Percentiles rank a stretch among this genome's conserved stretches.
Conservation (phyloP, 2,797 vertebrate species). For the Etheostoma perlongum region DNA sequence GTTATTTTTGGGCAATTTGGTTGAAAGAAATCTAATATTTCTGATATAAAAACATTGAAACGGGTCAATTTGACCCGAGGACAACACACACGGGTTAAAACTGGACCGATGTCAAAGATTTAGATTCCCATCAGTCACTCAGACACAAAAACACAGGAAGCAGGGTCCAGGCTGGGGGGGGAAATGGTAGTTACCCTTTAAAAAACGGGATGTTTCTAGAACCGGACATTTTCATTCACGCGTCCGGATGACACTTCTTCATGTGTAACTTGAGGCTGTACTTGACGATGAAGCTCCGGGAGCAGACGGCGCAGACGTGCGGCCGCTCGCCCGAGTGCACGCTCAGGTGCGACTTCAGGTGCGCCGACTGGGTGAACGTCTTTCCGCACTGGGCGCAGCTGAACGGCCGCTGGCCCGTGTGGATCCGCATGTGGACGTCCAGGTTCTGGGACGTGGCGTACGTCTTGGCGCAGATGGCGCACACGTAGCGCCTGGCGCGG, state of each 20-base stretch:
- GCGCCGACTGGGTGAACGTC: constrained; percentile 79
- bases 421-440: constrained; percentile 79
- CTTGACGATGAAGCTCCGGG: constrained; percentile 73
- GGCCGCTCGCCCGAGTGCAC: constrained; percentile 72
- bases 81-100: too few relatives aligned
- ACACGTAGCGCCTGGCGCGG: constrained; percentile 59
- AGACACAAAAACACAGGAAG: too few relatives aligned
- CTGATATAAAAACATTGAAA: too few relatives aligned
- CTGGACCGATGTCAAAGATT: too few relatives aligned
- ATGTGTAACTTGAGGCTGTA: constrained; percentile 78
- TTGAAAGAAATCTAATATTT: too few relatives aligned
- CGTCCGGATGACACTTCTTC: constrained; percentile 66
- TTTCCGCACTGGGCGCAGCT: constrained; percentile 78
- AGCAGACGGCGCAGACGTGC: constrained; percentile 67
- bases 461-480: constrained; percentile 69
- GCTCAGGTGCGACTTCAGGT: constrained; percentile 79
- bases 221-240: neutral
- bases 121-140: too few relatives aligned
- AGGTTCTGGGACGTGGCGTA: constrained; percentile 77
- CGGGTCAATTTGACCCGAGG: too few relatives aligned
- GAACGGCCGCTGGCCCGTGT: constrained; percentile 80
- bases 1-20: too few relatives aligned
- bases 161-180: too few relatives aligned
- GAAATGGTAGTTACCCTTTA: too few relatives aligned
- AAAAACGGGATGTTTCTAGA: neutral